Base-by-base conservation (phyloP, 2,113 vertebrate species). In the Hemiprocne comata region DNA sequence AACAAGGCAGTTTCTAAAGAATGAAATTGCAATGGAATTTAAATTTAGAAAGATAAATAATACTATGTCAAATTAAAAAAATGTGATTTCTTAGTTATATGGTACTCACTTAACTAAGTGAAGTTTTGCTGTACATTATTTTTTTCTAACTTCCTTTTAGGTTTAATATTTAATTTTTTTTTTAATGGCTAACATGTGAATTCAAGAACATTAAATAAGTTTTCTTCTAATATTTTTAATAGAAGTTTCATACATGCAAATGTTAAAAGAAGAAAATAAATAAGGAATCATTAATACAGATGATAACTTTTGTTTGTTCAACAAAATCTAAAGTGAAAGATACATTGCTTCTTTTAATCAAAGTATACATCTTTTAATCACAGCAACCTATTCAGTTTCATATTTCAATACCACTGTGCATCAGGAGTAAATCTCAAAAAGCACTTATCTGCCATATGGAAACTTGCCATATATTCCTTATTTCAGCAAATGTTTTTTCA, bases 301-400 rank as follows among this genome's bases (percentile, higher is more conserved):
- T 13, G 0, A 21, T 40, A 7, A 4, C 0, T 42, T 74, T 48
- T 62, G 4, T 42, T 66, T 77, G 9, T 13, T 48, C 48, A 62
- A 65, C 8, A 62, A 74, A 75, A 67, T 50, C 3, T 28, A 40
- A 72, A 33, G 4, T 67, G 17, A 60, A 65, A 34, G 6, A 25
- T 64, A 10, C 10, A 13, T 20, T 71, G 4, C 8, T 60, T 36
- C 14, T 55, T 55, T 54, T 58, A 46, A 4, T 33, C 7, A 13
- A 42, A 25, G 5, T 69, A 4, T 46, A 4, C 7, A 85, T 9
- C 31, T 54, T 84, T 65, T 51, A 55, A 53, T n/a, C 8, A 65
- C 21, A 54, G 8, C 3, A 64, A 17, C n/a, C 7, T 11, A 44
- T n/a, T 9, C 1, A 55, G 34, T 4, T 55, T 5, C 13, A 31